These are phyloP conservation scores for Dermochelys coriacea DNA, from an alignment of 2,797 vertebrate genomes.

Conservation along the genomic window DNA sequence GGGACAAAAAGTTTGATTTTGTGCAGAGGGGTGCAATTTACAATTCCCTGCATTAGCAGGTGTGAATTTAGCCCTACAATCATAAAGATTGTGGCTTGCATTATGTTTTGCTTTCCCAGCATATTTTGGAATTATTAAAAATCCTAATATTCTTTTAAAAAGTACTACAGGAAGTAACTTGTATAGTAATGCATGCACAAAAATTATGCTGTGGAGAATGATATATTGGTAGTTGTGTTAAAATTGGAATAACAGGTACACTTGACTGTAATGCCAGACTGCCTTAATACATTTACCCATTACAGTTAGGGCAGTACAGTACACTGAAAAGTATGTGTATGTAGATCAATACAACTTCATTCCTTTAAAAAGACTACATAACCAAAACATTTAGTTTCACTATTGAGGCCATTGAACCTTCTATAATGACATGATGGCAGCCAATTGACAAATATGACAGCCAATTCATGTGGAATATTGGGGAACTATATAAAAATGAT, in stretches of 20 bases:
- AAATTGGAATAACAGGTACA: not conserved
- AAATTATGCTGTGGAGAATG: not conserved
- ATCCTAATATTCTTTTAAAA: not conserved
- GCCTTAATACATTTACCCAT: not conserved
- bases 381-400: not conserved
- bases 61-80: not conserved
- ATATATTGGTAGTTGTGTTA: not conserved
- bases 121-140: not conserved
- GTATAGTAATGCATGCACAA: not conserved
- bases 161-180: not conserved
- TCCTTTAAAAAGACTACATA: not conserved
- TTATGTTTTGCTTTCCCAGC: not conserved
- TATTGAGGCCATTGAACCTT: not conserved
- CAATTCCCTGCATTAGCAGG: not conserved
- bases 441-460: not conserved
- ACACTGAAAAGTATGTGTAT: not conserved
- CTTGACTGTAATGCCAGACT: not conserved
- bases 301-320: not conserved
- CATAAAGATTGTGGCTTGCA: not conserved
- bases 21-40: not conserved
- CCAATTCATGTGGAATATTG: not conserved
- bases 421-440: not conserved
- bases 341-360: accelerated
- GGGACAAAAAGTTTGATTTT: not conserved
- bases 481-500: slow-evolving; percentile 3